Base-by-base conservation (phyloP, 2,113 vertebrate genomes). In the Ovibos moschatus region DNA sequence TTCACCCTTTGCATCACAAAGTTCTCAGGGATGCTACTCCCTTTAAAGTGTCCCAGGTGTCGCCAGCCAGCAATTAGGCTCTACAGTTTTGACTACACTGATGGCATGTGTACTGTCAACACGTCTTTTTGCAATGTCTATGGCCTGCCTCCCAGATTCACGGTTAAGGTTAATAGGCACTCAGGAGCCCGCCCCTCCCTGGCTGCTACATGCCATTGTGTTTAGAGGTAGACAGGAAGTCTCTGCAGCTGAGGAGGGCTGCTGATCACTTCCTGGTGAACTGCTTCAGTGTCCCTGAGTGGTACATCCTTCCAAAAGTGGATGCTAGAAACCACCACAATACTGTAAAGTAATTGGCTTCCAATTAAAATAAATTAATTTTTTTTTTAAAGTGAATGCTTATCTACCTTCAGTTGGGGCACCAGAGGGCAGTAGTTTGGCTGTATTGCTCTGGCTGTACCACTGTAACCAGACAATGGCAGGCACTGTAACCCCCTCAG, bases 171-270 rank as follows among this genome's bases (percentile, higher is more conserved):
- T 87, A 89, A 81, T 53, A 45, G 57, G 36, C 23, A 40, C 71
- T 74, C 92, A 27, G 74, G 36, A 84, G 40, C 33, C 36, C 28
- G 36, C 57, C 60, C 89, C 74, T 96, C 97, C 96, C 84, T 92
- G 27, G 64, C 43, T 86, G 88, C 85, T 55, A 25, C 67, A 58
- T 27, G 76, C 51, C 87, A 36, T 28, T 53, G 51, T 92, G 87
- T 87, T 94, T 96, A 95, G 87, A 90, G 36, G 33, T 16, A 50
- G 84, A 81, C 76, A 45, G 85, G 79, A 94, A 95, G 84, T 53
- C 33, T 2, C 79, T 53, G 30, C 21, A 62, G 47, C n/a, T 45
- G n/a, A 53, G 6, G 50, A 95, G 25, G 33, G 27, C 17, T 55
- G n/a, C 87, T 84, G 27, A 47, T 17, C 55, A 55, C 36, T 83